Conservation (phyloP, 2,113 vertebrate species). For the Agelaius phoeniceus region DNA sequence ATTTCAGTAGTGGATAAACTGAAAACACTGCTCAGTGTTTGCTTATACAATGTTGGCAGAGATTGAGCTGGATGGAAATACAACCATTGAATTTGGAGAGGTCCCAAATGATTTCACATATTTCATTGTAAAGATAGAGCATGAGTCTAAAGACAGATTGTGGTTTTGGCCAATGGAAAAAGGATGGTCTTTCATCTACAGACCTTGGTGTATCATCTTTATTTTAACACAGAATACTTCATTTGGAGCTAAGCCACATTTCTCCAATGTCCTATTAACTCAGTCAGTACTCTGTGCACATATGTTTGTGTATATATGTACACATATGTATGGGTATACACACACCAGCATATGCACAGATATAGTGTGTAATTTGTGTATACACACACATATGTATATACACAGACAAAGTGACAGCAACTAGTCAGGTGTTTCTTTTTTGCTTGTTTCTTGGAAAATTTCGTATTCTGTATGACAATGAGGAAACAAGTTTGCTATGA, state of each 20-base stretch:
- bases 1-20: slow-evolving; percentile 1
- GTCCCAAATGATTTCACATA: not conserved
- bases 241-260: slow-evolving; percentile 10
- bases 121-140: not conserved
- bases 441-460: slow-evolving; percentile 25
- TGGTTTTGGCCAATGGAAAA: slow-evolving; percentile 6
- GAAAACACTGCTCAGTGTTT: not conserved
- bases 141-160: not conserved
- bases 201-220: slow-evolving; percentile 21
- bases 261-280: not conserved
- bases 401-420: not conserved
- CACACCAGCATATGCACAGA: not conserved
- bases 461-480: slow-evolving; percentile 5
- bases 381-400: not conserved
- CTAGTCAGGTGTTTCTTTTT: slow-evolving; percentile 35
- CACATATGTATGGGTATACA: not conserved
- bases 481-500: slow-evolving; percentile 41
- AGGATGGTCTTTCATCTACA: not conserved
- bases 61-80: not conserved
- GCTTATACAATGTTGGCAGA: not conserved
- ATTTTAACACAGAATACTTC: slow-evolving; percentile 18
- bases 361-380: not conserved
- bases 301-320: not conserved
- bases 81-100: not conserved
- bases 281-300: not conserved